These are phyloP conservation scores for Prunella strophiata DNA, from an alignment of 2,797 vertebrate species.

Conservation along the genomic window DNA sequence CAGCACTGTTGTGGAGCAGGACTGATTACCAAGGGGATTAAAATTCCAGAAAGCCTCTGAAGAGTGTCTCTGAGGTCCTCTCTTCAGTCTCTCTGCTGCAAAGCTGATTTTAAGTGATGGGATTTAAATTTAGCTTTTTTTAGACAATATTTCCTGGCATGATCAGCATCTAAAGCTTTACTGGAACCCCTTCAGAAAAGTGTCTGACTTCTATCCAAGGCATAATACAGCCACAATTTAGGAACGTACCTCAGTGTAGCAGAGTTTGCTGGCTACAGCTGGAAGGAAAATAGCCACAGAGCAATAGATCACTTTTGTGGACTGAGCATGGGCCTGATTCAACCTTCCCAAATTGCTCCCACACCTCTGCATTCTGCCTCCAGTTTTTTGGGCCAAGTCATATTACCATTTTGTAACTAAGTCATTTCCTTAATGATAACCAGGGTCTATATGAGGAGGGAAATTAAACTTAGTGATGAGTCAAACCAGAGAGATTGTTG, in stretches of 20 bases:
- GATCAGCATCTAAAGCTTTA: neutral
- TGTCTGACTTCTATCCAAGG: neutral
- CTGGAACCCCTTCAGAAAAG: constrained; percentile 29
- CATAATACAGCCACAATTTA: neutral
- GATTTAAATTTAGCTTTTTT: constrained; percentile 26
- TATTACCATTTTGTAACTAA: neutral
- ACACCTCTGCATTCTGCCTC: neutral
- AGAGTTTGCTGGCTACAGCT: neutral
- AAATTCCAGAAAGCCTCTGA: constrained; percentile 38
- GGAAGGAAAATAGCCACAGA: neutral
- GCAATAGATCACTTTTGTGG: neutral
- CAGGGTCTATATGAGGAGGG: neutral
- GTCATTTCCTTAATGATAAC: neutral
- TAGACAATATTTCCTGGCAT: constrained; percentile 24
- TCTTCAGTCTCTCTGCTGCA: neutral
- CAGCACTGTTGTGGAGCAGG: neutral
- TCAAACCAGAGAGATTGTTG: neutral
- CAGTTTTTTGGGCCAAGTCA: neutral
- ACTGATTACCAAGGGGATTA: constrained; percentile 47
- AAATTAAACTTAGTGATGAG: neutral
- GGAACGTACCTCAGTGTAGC: neutral
- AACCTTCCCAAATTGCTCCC: neutral
- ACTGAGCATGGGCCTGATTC: neutral
- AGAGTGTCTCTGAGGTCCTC: neutral
- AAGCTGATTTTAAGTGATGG: neutral